Evolutionary conservation across 2,797 vertebrate species (phyloP), one percentile per base, ranked within the genome.

Genomic region (Anguilla marmorata): DNA sequence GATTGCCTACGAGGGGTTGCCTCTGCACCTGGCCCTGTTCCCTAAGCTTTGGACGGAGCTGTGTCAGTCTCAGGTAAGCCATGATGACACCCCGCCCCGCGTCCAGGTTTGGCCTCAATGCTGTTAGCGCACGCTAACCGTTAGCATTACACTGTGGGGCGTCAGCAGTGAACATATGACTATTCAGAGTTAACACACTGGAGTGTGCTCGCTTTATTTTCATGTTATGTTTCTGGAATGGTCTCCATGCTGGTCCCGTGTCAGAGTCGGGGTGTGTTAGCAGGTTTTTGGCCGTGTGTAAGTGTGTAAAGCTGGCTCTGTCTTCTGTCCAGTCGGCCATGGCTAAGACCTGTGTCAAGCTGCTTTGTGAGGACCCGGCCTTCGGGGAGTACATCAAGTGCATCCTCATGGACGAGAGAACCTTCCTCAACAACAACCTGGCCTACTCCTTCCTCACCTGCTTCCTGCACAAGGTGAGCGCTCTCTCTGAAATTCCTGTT

Each of bases 21-120:
- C 98, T 30, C 96, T 99, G 90, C 98, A 99, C 92, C 96, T 99
- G 33, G 96, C 97, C 0, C 96, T 99, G 86, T 98, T 99, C 91
- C 98, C 98, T 89, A 99, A 99, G 92, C 96, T 99, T 87, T 99
- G 98, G 98, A 99, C 97, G 11, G 98, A 99, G 94, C 96, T 99
- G 52, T 98, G 97, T 91, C 98, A 99, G 94, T 98, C 97, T 86
- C 98, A 98, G 98, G 98, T 99, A 94, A 56, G 30, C 16, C 93
- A 60, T 21, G 0, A 8, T 52, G 11, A 8, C 60, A 66, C 21
- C 21, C 5, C 19, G 2, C 16, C 12, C 19, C 63, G 0, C 63
- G 3, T 24, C 6, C 24, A 8, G n/a, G 9, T 27, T 27, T 69
- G 66, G n/a, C 8, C 4, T 72, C 27, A 30, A n/a, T 27, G 11